Conservation (phyloP, 2,113 vertebrate species). For the Pseudonaja textilis region DNA sequence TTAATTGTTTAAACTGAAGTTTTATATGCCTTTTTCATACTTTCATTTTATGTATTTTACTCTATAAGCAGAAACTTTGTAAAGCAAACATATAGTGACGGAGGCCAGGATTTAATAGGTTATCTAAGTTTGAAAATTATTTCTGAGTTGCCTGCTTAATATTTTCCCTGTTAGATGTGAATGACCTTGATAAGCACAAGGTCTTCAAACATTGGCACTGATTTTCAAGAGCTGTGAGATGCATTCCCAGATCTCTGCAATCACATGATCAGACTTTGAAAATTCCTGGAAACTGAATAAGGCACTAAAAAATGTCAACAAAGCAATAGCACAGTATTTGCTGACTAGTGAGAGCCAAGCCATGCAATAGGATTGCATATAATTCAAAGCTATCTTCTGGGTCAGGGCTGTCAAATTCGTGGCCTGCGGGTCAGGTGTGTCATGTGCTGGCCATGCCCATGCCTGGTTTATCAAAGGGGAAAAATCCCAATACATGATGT, state of each 20-base stretch:
- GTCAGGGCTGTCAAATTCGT: too few species aligned
- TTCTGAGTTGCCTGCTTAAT: neutral
- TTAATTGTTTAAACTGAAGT: neutral
- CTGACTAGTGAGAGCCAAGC: neutral
- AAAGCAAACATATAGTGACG: neutral
- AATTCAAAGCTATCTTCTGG: neutral
- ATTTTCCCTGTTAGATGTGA: neutral
- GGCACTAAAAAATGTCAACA: neutral
- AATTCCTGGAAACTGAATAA: neutral
- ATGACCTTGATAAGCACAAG: neutral
- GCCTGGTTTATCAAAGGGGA: too few species aligned
- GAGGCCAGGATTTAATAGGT: neutral
- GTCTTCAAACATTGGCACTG: neutral
- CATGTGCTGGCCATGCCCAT: too few species aligned
- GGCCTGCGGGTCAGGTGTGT: rapidly evolving
- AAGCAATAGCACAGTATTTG: neutral
- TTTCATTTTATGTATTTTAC: neutral
- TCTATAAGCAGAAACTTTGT: neutral
- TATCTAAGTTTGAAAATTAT: neutral
- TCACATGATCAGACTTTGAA: neutral
- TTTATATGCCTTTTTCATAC: neutral
- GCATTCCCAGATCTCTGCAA: neutral
- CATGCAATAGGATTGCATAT: neutral
- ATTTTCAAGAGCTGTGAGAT: neutral
- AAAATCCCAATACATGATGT: too few species aligned